These are phyloP conservation scores for Sepiola atlantica DNA, from an alignment of 2,888 invertebrate species.

Conservation along the genomic window DNA sequence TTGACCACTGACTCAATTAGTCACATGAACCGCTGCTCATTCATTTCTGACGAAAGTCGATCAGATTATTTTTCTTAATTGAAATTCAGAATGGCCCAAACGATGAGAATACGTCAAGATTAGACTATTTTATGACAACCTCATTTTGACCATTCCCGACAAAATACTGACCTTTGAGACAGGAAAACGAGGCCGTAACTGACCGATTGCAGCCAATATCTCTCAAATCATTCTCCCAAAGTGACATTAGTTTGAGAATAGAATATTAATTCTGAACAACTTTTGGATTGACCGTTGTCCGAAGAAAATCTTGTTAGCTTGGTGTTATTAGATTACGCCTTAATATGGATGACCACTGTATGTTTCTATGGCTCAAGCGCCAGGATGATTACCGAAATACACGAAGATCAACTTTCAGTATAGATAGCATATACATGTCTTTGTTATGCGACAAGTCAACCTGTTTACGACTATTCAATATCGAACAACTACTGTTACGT, in stretches of 20 bases:
- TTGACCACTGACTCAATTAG: neutral
- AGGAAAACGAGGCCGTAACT: constrained; percentile 18
- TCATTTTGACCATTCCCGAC: neutral
- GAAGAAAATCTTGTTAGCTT: neutral
- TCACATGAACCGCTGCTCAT: neutral
- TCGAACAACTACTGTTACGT: no score
- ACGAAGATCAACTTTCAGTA: no score
- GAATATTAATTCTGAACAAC: neutral
- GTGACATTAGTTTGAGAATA: neutral
- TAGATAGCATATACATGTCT: no score
- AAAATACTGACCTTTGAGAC: neutral
- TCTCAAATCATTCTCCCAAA: neutral
- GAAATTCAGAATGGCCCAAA: neutral
- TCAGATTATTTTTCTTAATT: constrained; percentile 32
- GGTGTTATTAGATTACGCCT: neutral
- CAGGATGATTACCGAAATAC: no score
- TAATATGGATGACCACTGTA: neutral
- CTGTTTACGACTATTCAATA: no score
- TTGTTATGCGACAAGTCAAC: no score
- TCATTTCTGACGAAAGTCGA: neutral
- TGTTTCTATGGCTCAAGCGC: neutral
- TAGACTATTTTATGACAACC: constrained; percentile 20
- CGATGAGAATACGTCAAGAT: neutral
- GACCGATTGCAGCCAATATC: neutral
- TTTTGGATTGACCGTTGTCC: neutral